These are phyloP conservation scores for Lasiommata megera DNA, from an alignment of 2,888 invertebrate genomes.

Conservation along the genomic window DNA sequence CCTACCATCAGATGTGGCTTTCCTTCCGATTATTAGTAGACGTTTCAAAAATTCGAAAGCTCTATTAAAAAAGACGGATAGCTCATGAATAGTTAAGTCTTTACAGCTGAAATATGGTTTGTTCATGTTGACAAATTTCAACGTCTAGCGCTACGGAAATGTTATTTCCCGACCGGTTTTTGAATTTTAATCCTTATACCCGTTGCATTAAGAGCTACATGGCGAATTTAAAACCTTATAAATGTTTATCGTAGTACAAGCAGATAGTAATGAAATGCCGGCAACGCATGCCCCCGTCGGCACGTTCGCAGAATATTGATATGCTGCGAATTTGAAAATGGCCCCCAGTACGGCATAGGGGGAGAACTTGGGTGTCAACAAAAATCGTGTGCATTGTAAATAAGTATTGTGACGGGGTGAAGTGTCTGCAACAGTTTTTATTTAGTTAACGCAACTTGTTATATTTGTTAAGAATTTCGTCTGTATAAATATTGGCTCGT, in stretches of 20 bases:
- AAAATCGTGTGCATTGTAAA: slow-evolving; percentile 37
- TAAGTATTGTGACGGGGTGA: slow-evolving; percentile 19
- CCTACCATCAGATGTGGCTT: no score
- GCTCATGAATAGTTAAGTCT: slow-evolving; percentile 5
- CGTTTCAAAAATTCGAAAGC: no score
- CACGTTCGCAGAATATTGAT: slow-evolving; percentile 69
- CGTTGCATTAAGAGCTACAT: slow-evolving; percentile 14
- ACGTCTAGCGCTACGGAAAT: slow-evolving; percentile 11
- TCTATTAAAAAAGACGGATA: neutral
- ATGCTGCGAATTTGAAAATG: slow-evolving; percentile 39
- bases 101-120: slow-evolving; percentile 6
- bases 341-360: slow-evolving; percentile 35
- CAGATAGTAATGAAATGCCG: slow-evolving; percentile 70
- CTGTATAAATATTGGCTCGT: neutral
- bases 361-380: slow-evolving; percentile 44
- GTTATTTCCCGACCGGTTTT: neutral
- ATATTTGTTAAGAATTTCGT: slow-evolving; percentile 3
- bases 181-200: slow-evolving; percentile 9
- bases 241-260: slow-evolving; percentile 36
- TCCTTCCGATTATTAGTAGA: no score
- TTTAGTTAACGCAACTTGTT: slow-evolving; percentile 16
- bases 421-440: slow-evolving; percentile 21
- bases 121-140: slow-evolving; percentile 13
- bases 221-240: slow-evolving; percentile 20
- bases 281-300: slow-evolving; percentile 47